phyloP scores from a whole-genome alignment of 2,888 invertebrate genomes.

The Tillus elongatus region DNA sequence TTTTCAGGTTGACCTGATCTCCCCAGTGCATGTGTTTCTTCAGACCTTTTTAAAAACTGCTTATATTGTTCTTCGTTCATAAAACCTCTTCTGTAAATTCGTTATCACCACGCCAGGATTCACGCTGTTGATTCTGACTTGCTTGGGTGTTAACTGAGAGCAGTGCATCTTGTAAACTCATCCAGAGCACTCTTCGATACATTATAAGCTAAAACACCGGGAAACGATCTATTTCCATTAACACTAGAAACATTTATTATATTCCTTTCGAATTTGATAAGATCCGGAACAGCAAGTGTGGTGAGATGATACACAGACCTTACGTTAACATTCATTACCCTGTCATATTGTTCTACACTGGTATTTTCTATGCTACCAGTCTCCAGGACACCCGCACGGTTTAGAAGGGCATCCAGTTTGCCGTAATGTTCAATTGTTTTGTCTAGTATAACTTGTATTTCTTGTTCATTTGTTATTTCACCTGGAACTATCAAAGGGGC shows the following conservation, averaged over 20 bases:
- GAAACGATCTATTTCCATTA: conserved; percentile 81
- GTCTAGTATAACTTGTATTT: conserved; percentile 62
- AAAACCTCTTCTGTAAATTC: conserved; percentile 77
- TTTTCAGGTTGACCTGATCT: conserved; percentile 76
- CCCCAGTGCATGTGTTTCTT: conserved; percentile 86
- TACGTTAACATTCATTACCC: conserved; percentile 82
- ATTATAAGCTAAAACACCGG: conserved; percentile 82
- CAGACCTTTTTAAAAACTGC: conserved; percentile 73
- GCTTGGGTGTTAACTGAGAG: conserved; percentile 76
- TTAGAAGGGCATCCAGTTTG: conserved; percentile 72
- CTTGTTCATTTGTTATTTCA: conserved; percentile 65
- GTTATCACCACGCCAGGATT: conserved; percentile 91
- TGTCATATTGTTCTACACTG: conserved; percentile 77
- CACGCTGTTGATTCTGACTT: conserved; percentile 82
- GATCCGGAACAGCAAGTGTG: conserved; percentile 78
- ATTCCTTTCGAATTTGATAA: conserved; percentile 75
- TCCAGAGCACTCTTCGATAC: conserved; percentile 92
- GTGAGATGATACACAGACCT: conserved; percentile 74
- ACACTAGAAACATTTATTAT: conserved; percentile 95
- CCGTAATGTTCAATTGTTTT: conserved; percentile 66
- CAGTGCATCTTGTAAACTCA: conserved; percentile 87
- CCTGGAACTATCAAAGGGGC: conserved; percentile 55
- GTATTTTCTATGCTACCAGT: conserved; percentile 79
- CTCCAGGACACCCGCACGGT: conserved; percentile 83
- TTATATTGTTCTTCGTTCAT: conserved; percentile 72